Base-by-base conservation (phyloP, 2,113 vertebrate species). In the Antidorcas marsupialis region DNA sequence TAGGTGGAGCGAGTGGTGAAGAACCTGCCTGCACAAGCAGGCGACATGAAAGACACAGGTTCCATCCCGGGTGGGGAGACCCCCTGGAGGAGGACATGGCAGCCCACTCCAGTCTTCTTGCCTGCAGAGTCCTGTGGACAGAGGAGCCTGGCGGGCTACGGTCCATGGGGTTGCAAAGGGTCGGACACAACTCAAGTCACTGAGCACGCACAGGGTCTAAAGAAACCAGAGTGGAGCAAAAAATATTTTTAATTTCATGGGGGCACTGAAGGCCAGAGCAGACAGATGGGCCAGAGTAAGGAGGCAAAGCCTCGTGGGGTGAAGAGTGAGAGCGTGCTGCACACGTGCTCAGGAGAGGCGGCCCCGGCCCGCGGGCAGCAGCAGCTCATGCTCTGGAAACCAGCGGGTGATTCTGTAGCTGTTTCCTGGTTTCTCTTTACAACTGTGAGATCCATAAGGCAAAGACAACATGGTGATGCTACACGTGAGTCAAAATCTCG, bases 401-500 rank as follows among this genome's bases (percentile, higher is more conserved):
- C 78, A 83, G 79, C 9, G 3, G 33, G 53, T 4, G 23, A 67
- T 6, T 60, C 5, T 12, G 47, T 47, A 25, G 55, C 50, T 78
- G 55, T 84, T 67, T 67, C 88, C n/a, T 64, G 71, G 19, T 55
- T 53, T 71, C 81, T 16, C 45, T 93, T 79, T 30, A 17, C 25
- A 82, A 45, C 81, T 53, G 21, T 85, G 36, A 92, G 43, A 94
- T 71, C 55, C 30, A 14, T 45, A 79, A 96, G 27, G 83, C 53
- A 67, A 86, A 60, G 47, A 84, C 4, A 30, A 23, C 12, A 87
- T 3, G 19, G 15, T 39, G 64, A 76, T 45, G 15, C 27, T 87
- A 87, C 13, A 43, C 2, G 11, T 53, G 62, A 96, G 15, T 82
- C 89, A 92, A 96, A 89, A 78, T 64, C 71, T 87, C 47, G 39